Conservation (phyloP, 37 sponge, comb jelly and placozoan species). For the Halisarca cf. caerulea region DNA sequence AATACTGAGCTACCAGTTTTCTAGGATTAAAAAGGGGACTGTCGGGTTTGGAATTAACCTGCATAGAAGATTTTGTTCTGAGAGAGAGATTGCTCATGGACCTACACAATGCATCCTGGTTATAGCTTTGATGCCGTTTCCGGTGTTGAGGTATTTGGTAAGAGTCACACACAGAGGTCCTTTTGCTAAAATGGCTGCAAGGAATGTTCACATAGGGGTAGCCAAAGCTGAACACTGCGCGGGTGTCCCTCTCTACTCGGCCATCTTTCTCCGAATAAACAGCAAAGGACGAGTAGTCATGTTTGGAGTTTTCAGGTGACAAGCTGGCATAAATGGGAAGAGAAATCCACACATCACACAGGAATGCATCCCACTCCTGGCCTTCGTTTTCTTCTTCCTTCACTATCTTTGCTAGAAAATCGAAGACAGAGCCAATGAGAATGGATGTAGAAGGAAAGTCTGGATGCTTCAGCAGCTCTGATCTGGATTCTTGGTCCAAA, state of each 20-base stretch:
- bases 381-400: not conserved
- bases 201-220: slow-evolving; percentile 26
- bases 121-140: too few species aligned
- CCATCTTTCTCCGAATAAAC: not conserved
- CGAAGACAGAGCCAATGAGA: not conserved
- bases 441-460: not conserved
- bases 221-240: slow-evolving; percentile 10
- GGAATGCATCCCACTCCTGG: too few species aligned
- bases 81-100: too few species aligned
- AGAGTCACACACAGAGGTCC: too few species aligned
- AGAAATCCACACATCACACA: slow-evolving; percentile 6
- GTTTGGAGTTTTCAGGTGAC: not conserved
- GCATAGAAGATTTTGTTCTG: too few species aligned
- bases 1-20: too few species aligned
- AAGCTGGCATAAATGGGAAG: not conserved
- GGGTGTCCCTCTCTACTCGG: not conserved
- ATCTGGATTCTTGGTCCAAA: not conserved
- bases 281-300: not conserved
- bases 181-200: not conserved
- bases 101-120: too few species aligned
- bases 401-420: not conserved
- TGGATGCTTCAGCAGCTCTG: not conserved
- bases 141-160: too few species aligned
- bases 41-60: too few species aligned
- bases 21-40: too few species aligned